Percentiles rank a stretch among this genome's conserved stretches.
Evolutionary conservation across 2,113 vertebrate species (phyloP).

Genomic region (Pontoporia blainvillei): DNA sequence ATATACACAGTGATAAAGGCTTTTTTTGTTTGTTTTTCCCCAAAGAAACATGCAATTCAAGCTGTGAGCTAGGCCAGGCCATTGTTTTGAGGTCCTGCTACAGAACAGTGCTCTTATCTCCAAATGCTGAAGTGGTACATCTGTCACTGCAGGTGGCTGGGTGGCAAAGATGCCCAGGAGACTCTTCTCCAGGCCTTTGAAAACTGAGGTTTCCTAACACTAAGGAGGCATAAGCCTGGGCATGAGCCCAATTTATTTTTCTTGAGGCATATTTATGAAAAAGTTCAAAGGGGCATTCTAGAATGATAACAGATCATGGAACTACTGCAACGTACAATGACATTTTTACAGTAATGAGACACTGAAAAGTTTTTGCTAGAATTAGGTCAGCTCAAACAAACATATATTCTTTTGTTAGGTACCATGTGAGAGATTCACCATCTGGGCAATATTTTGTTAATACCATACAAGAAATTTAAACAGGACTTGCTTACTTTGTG

Average conservation of each 20-base stretch:
- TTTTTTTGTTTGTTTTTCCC: constrained; percentile 68
- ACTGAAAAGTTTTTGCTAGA: not conserved
- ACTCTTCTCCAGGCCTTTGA: not conserved
- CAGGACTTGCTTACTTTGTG: not conserved
- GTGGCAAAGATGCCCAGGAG: not conserved
- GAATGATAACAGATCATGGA: not conserved
- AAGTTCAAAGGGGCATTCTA: not conserved
- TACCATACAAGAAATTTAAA: not conserved
- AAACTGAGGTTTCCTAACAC: not conserved
- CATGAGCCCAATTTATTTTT: not conserved
- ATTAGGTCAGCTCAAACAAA: not conserved
- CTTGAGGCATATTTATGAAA: not conserved
- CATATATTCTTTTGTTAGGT: not conserved
- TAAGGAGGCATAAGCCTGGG: not conserved
- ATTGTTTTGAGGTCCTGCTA: constrained; percentile 97
- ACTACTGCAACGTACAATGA: not conserved
- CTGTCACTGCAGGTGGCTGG: not conserved
- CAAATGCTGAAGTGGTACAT: constrained; percentile 31
- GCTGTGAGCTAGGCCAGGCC: constrained; percentile 93
- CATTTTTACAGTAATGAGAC: not conserved
- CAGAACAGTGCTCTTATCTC: constrained; percentile 77
- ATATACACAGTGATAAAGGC: constrained; percentile 57
- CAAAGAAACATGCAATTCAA: constrained; percentile 93
- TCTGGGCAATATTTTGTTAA: not conserved
- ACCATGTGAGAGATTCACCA: not conserved